These are phyloP conservation scores for Cheilosia vulpina DNA, from an alignment of 2,888 invertebrate species.

Conservation along the genomic window DNA sequence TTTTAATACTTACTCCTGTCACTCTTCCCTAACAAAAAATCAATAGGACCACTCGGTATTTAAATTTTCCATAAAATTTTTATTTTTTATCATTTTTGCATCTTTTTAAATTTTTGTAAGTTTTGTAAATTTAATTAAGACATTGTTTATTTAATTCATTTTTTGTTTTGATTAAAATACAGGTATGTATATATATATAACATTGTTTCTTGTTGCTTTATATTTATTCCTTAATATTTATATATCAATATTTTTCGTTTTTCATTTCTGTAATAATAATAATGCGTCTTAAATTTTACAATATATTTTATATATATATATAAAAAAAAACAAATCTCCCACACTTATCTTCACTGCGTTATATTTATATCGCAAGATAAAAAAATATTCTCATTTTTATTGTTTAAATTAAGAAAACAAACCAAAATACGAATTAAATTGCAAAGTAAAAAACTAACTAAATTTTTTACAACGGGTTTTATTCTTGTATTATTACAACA, in stretches of 20 bases:
- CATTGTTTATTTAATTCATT: slow-evolving; percentile 78
- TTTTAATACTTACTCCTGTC: background rate
- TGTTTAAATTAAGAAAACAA: slow-evolving; percentile 44
- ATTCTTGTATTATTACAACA: slow-evolving; percentile 51
- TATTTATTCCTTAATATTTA: slow-evolving; percentile 71
- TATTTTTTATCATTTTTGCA: slow-evolving; percentile 80
- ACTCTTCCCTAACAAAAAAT: background rate
- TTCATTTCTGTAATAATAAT: slow-evolving; percentile 57
- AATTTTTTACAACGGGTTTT: slow-evolving; percentile 39
- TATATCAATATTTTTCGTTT: slow-evolving; percentile 58
- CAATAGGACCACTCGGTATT: slow-evolving; percentile 1
- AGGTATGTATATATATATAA: slow-evolving; percentile 82
- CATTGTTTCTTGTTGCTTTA: slow-evolving; percentile 79
- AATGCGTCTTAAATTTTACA: slow-evolving; percentile 71
- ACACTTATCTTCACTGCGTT: slow-evolving; percentile 49
- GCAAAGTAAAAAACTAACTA: slow-evolving; percentile 42
- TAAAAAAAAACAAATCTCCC: slow-evolving; percentile 73
- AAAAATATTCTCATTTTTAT: slow-evolving; percentile 52
- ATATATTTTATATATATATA: slow-evolving; percentile 56
- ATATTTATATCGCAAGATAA: slow-evolving; percentile 33
- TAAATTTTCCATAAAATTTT: slow-evolving; percentile 75
- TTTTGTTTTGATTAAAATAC: slow-evolving; percentile 82
- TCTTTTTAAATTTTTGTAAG: slow-evolving; percentile 72
- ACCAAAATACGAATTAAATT: slow-evolving; percentile 55
- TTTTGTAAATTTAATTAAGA: slow-evolving; percentile 83